These are phyloP conservation scores for Osmerus eperlanus DNA, from an alignment of 2,113 vertebrate species.

Conservation along the genomic window DNA sequence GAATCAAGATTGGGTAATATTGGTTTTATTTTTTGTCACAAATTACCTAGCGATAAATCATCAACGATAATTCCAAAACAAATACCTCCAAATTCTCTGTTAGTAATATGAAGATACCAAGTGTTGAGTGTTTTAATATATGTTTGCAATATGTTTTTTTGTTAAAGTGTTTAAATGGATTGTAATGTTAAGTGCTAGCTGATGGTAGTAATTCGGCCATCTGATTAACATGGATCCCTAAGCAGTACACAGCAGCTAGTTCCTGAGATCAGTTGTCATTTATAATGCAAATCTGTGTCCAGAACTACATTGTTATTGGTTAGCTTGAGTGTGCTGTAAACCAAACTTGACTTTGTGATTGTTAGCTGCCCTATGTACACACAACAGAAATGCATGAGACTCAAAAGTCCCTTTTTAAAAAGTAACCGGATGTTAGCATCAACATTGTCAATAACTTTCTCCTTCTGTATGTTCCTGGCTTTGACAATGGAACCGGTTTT, in stretches of 20 bases:
- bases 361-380: conserved; percentile 9
- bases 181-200: background rate
- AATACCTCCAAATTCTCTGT: too few species aligned
- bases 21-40: too few species aligned
- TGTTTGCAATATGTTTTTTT: too few species aligned
- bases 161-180: too few species aligned
- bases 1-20: background rate
- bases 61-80: too few species aligned
- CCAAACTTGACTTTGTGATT: background rate
- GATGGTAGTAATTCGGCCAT: background rate
- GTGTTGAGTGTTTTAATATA: too few species aligned
- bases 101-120: too few species aligned
- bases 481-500: background rate
- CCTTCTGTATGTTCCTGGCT: conserved; percentile 6
- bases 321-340: background rate
- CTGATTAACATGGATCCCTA: conserved; percentile 9
- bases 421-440: background rate
- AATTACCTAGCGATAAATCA: too few species aligned
- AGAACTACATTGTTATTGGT: too few species aligned
- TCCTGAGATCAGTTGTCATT: conserved; percentile 9
- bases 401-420: background rate
- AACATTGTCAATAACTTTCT: background rate
- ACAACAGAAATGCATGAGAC: background rate
- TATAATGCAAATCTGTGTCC: background rate
- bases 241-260: conserved; percentile 24